These are phyloP conservation scores for Sylvilagus bachmani DNA, from an alignment of 2,113 vertebrate genomes.

Conservation along the genomic window DNA sequence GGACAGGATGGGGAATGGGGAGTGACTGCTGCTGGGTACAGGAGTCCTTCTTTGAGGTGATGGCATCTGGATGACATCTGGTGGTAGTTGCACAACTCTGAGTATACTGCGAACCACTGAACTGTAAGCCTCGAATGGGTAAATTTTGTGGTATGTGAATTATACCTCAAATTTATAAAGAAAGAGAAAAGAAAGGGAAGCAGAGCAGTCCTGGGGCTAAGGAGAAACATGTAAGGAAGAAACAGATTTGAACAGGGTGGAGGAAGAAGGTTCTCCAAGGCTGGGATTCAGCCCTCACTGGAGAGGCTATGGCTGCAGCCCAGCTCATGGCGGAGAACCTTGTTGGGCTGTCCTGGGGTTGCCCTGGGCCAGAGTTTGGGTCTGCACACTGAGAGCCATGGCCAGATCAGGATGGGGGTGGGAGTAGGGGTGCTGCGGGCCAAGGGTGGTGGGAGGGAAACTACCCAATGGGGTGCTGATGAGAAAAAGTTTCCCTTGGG, in stretches of 20 bases:
- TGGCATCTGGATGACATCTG: neutral
- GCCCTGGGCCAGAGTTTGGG: neutral
- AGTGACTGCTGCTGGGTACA: neutral
- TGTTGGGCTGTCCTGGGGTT: too few species aligned
- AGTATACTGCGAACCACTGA: slow-evolving; percentile 22
- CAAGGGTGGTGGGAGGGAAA: neutral
- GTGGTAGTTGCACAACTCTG: neutral
- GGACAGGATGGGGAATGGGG: neutral
- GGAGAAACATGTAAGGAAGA: neutral
- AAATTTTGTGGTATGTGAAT: slow-evolving; percentile 32
- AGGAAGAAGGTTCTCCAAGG: neutral
- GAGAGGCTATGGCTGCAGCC: neutral
- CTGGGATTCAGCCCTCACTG: neutral
- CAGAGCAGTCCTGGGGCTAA: neutral
- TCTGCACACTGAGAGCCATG: neutral
- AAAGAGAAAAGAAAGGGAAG: neutral
- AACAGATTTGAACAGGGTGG: neutral
- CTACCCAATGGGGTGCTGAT: neutral
- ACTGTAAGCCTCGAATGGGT: neutral
- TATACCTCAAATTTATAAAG: neutral
- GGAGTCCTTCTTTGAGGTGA: neutral
- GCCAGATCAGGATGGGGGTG: too few species aligned
- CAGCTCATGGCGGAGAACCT: neutral
- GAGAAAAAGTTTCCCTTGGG: neutral
- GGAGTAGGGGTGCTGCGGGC: neutral